These are phyloP conservation scores for Epinephelus malabaricus DNA, from an alignment of 2,797 vertebrate genomes.

Conservation along the genomic window DNA sequence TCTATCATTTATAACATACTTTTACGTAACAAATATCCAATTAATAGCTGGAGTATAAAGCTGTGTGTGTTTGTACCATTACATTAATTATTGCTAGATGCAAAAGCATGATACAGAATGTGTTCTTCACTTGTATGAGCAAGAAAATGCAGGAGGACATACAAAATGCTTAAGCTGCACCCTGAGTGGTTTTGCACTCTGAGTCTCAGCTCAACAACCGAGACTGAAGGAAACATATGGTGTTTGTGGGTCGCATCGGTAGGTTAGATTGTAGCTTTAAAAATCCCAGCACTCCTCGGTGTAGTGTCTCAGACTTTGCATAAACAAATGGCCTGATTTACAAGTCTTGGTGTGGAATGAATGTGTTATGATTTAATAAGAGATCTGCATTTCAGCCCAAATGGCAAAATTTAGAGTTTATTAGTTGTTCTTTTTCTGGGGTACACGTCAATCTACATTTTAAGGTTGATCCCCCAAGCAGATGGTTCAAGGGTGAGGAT, in stretches of 20 bases:
- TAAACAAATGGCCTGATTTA: slow-evolving; percentile 66
- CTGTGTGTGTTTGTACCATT: not conserved
- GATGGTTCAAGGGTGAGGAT: slow-evolving; percentile 77
- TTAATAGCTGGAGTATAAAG: not conserved
- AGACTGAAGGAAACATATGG: slow-evolving; percentile 69
- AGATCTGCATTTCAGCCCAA: slow-evolving; percentile 18
- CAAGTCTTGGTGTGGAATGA: slow-evolving; percentile 21
- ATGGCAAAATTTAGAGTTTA: slow-evolving; percentile 14
- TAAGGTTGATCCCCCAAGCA: slow-evolving; percentile 57
- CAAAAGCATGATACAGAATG: not conserved
- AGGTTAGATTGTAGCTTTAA: slow-evolving; percentile 53
- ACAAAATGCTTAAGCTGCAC: slow-evolving; percentile 32
- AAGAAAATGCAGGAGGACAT: slow-evolving; percentile 14
- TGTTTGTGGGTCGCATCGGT: slow-evolving; percentile 40
- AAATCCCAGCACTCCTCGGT: slow-evolving; percentile 43
- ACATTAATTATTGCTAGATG: not conserved
- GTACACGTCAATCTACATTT: slow-evolving; percentile 38
- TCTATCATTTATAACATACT: not conserved
- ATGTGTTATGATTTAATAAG: slow-evolving; percentile 18
- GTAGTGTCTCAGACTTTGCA: slow-evolving; percentile 50
- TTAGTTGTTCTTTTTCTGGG: slow-evolving; percentile 15
- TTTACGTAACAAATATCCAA: not conserved
- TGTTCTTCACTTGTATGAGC: not conserved
- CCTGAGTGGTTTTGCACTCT: slow-evolving; percentile 29
- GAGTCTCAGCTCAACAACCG: slow-evolving; percentile 40